Percentiles rank a stretch among this genome's conserved stretches.
phyloP scores from a whole-genome alignment of 2,797 vertebrate species.

The Champsocephalus gunnari region DNA sequence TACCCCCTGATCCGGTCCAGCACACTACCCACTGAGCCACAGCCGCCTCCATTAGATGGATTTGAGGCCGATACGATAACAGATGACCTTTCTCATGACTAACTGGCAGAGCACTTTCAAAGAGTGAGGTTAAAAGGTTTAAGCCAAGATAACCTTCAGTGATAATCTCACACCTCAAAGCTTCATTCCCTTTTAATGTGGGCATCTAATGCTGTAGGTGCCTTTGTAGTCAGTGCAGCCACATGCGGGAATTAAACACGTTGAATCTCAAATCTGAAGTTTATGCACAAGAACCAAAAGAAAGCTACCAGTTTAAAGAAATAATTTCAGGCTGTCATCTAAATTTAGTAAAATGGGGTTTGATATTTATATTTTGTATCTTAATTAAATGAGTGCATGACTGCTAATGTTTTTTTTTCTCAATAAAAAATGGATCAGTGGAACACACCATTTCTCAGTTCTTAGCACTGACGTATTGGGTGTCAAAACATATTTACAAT shows the following conservation, averaged over 20 bases:
- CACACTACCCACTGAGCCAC: too few species aligned
- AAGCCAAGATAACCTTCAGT: slow-evolving; percentile 30
- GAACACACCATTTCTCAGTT: not conserved
- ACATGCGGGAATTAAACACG: not conserved
- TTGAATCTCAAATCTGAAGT: not conserved
- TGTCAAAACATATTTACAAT: not conserved
- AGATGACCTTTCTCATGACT: slow-evolving; percentile 25
- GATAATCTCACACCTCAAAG: slow-evolving; percentile 14
- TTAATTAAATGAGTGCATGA: not conserved
- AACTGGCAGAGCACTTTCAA: slow-evolving; percentile 8
- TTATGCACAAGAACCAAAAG: not conserved
- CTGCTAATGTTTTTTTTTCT: not conserved
- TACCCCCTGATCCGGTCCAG: too few species aligned
- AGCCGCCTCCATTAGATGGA: slow-evolving; percentile 15
- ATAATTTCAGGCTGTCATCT: not conserved
- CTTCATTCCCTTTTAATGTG: not conserved
- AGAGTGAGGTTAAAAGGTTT: slow-evolving; percentile 21
- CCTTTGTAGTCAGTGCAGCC: not conserved
- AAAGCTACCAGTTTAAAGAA: not conserved
- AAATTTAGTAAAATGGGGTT: not conserved
- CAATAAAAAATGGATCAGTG: not conserved
- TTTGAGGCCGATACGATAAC: slow-evolving; percentile 24
- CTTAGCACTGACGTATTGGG: not conserved
- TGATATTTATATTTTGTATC: not conserved
- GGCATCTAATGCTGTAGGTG: not conserved